Evolutionary conservation across 2,113 vertebrate genomes (phyloP).

Genomic region (Phalacrocorax brasilianus): DNA sequence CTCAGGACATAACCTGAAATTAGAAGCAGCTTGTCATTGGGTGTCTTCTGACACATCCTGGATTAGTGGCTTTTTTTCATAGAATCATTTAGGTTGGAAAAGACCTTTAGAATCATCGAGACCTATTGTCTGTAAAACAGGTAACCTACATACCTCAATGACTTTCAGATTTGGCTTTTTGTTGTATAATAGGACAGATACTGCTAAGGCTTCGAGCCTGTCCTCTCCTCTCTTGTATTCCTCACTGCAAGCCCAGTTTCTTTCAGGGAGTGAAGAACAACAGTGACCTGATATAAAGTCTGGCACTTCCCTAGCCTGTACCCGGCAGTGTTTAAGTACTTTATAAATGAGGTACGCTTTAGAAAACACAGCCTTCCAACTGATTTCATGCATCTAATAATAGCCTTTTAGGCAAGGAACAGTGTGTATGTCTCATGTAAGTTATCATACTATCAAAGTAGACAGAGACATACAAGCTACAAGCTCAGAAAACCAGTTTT

Average conservation of each 20-base stretch:
- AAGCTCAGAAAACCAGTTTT: not conserved
- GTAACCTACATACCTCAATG: not conserved
- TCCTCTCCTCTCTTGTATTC: not conserved
- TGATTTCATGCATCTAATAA: not conserved
- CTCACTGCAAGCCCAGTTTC: not conserved
- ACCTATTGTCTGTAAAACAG: not conserved
- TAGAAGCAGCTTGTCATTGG: not conserved
- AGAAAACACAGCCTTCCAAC: not conserved
- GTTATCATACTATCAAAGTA: not conserved
- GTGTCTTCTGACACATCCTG: not conserved
- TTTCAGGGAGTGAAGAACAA: not conserved
- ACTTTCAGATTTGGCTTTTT: not conserved
- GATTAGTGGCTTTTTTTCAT: not conserved
- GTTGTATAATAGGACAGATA: not conserved
- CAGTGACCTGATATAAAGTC: not conserved
- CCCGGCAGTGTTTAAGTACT: not conserved
- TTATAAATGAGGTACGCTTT: not conserved
- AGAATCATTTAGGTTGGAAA: not conserved
- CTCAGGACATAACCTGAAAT: not conserved
- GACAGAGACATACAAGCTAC: not conserved
- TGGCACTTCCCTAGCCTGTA: not conserved
- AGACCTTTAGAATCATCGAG: not conserved
- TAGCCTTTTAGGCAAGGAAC: not conserved
- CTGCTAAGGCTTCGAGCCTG: not conserved
- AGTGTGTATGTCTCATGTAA: not conserved